Evolutionary conservation across 2,888 invertebrate species (phyloP).

Genomic region (Notodonta ziczac): DNA sequence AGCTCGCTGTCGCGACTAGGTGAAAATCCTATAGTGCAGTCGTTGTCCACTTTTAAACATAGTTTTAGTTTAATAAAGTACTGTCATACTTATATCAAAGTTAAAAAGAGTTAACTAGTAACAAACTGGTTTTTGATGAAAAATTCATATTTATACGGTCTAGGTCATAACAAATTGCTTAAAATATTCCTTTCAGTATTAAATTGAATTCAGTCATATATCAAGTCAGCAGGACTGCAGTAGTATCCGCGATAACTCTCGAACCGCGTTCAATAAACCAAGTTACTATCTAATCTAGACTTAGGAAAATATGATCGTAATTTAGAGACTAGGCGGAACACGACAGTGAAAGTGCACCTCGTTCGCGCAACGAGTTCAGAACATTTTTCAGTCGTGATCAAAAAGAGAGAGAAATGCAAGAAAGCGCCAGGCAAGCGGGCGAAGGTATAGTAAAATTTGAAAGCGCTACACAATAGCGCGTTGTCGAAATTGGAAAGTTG

Average conservation of each 20-base stretch:
- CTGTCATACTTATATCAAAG: not conserved
- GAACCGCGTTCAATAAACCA: not conserved
- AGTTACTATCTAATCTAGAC: not conserved
- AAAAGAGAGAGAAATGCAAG: constrained; percentile 77
- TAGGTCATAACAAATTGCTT: no score
- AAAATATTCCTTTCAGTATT: no score
- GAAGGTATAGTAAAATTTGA: constrained; percentile 81
- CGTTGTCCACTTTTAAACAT: constrained; percentile 49
- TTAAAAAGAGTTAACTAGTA: not conserved
- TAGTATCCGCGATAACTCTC: not conserved
- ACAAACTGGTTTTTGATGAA: constrained; percentile 7
- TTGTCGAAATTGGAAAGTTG: constrained; percentile 85
- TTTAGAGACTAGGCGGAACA: constrained; percentile 52
- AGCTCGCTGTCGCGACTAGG: constrained; percentile 67
- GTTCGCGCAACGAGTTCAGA: constrained; percentile 70
- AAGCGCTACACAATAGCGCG: constrained; percentile 84
- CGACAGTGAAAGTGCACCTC: constrained; percentile 79
- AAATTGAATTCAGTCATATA: no score
- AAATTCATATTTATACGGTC: not conserved
- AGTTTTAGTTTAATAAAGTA: not conserved
- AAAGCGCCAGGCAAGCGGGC: constrained; percentile 75
- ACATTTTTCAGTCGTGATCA: constrained; percentile 77
- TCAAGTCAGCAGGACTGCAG: no score
- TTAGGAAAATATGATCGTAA: constrained; percentile 30
- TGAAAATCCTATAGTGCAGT: constrained; percentile 69